Base-by-base conservation (phyloP, 2,888 invertebrate genomes). In the Cheilosia vulpina region DNA sequence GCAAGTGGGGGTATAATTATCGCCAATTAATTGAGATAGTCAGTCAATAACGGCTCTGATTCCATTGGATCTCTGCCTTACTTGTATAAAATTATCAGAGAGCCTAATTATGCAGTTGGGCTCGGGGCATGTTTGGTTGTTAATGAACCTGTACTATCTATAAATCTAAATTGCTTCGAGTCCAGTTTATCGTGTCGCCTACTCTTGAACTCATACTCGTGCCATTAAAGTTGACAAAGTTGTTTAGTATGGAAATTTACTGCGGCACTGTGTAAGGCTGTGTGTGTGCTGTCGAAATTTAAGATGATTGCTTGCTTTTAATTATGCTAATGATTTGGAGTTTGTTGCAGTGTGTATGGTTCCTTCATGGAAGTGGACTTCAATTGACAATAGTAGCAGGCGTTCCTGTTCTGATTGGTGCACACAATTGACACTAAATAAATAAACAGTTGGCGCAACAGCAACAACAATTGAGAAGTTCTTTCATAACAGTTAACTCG, bases 291-390 rank as follows among this genome's bases (percentile, higher is more conserved):
- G n/a, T 34, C 47, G 17, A 53, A 24, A 11, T 66, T 34, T 53
- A 11, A 52, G 21, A 21, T 19, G 17, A 21, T 31, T 69, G 38
- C 55, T 62, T 69, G 77, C 38, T 69, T 77, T 77, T 69, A 62
- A 77, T 69, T 71, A 78, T 71, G 77, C 41, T 41, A 78, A 78
- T 78, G 66, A 27, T 9, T 55, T 41, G 4, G 24, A 34, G 34
- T 65, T 43, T 73, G 17, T 45, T 73, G 41, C 34, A 63, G 24
- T 17, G 17, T 34, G 24, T 27, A 6, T 9, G 34, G 15, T 38
- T 55, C 1, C 2, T 55, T 11, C n/a, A 21, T 41, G 7, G 15
- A 15, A 41, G 1, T 53, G 15, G n/a, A 7, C n/a, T n/a, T n/a
- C 1, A 4, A 17, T 7, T 7, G 3, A 34, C 9, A 13, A 38